These are phyloP conservation scores for Coregonus sp. DNA, from an alignment of 2,797 vertebrate species.

Conservation along the genomic window DNA sequence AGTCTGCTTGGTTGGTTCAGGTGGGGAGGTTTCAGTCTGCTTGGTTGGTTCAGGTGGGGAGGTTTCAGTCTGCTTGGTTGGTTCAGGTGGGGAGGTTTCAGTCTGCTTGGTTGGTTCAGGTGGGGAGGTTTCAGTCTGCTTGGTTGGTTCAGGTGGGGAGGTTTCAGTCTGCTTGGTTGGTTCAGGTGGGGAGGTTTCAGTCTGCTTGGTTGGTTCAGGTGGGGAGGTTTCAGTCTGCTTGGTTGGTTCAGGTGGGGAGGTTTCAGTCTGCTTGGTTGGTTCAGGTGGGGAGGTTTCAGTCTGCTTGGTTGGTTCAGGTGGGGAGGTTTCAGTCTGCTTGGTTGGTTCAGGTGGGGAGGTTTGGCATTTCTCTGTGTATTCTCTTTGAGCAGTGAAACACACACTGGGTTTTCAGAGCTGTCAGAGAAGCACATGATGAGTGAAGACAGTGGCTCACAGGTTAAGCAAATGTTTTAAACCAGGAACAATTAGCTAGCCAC, in stretches of 20 bases:
- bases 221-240: not conserved
- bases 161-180: constrained; percentile 8
- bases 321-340: no score
- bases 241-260: not conserved
- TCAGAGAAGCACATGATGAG: no score
- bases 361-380: not conserved
- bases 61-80: no score
- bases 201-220: not conserved
- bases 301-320: not conserved
- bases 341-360: constrained; percentile 11
- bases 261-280: constrained; percentile 8
- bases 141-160: not conserved
- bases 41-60: constrained; percentile 15
- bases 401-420: no score
- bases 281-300: not conserved
- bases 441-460: no score
- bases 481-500: no score
- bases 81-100: constrained; percentile 16
- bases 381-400: no score
- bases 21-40: constrained; percentile 17
- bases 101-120: not conserved
- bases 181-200: not conserved
- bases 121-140: constrained; percentile 13
- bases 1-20: no score
- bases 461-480: no score